Evolutionary conservation across 2,113 vertebrate species (phyloP), one percentile per base, ranked within the genome.

Genomic region (Amphilophus citrinellus): DNA sequence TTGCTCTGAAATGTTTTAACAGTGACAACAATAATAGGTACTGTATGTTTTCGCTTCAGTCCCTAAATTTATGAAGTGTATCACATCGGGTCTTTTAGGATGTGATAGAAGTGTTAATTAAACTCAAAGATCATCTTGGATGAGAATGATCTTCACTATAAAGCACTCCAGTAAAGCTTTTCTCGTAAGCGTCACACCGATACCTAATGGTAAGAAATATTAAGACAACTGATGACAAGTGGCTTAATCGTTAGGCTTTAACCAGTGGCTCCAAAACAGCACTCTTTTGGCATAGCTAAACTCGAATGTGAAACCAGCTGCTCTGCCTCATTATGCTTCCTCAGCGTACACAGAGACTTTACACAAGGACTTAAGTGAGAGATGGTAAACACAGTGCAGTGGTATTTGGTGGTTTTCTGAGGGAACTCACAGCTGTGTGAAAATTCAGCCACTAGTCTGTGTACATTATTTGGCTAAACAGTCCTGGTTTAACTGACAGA

Each of bases 311-410:
- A 71, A 22, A 71, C 66, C 24, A 50, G 50, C 8, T 50, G 5
- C 42, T 50, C 44, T 68, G 65, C 22, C 27, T 68, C 42, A 71
- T 71, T 71, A 44, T 71, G 65, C 44, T 71, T 71, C 66, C 65
- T 50, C 65, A 4, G 65, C 18, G 5, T 71, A 50, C 42, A 68
- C 42, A 68, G 65, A 18, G 22, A 22, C 22, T 68, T 47, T 68
- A 71, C 42, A 50, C 6, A n/a, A 57, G 66, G 44, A 53, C 44
- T 50, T 53, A 71, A 53, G 24, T 6, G 30, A 32, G 44, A 53
- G 10, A 73, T 17, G 24, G 50, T 53, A 53, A 73, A 73, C 10
- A 47, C 24, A 53, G 30, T 53, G 17, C 24, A 53, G 30, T 53
- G 17, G 50, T 53, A 53, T 73, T 53, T 53, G 47, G 27, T 73